These are phyloP conservation scores for Lophius piscatorius DNA, from an alignment of 2,113 vertebrate genomes.

Conservation along the genomic window DNA sequence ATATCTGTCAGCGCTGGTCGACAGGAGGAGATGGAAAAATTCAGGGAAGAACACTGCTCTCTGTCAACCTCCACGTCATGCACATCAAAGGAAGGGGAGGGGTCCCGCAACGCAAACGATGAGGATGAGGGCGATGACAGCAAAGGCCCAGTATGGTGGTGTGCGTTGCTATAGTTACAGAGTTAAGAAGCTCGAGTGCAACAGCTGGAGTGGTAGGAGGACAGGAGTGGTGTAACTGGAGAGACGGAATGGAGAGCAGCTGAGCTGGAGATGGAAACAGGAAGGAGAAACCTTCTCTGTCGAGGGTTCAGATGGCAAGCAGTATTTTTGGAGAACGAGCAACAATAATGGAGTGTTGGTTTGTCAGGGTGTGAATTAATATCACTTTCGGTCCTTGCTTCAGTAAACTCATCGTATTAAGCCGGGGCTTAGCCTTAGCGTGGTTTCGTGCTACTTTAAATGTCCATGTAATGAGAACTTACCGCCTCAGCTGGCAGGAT, in stretches of 20 bases:
- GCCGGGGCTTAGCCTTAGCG: not conserved
- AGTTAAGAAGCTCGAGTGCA: conserved; percentile 16
- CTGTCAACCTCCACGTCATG: conserved; percentile 18
- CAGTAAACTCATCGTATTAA: not conserved
- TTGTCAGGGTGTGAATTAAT: not conserved
- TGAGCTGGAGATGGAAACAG: not conserved
- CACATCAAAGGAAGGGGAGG: conserved; percentile 27
- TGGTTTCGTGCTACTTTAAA: not conserved
- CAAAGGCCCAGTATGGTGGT: conserved; percentile 1
- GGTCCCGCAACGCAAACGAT: not conserved
- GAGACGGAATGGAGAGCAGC: not conserved
- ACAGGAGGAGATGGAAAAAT: conserved; percentile 12
- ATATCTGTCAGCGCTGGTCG: conserved; percentile 10
- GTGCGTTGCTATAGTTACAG: conserved; percentile 62
- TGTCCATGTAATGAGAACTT: not conserved
- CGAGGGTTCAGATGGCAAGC: too few relatives aligned
- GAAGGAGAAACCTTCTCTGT: too few relatives aligned
- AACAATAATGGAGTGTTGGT: not conserved
- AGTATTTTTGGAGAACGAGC: conserved; percentile 13
- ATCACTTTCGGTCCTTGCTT: not conserved
- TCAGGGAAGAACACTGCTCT: conserved; percentile 35
- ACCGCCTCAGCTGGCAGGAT: not conserved
- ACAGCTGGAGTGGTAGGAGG: conserved; percentile 51
- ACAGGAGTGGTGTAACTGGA: conserved; percentile 10
- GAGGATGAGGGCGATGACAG: conserved; percentile 8